These are phyloP conservation scores for Drosophila demipolita DNA, from an alignment of 2,888 invertebrate species.

Conservation along the genomic window DNA sequence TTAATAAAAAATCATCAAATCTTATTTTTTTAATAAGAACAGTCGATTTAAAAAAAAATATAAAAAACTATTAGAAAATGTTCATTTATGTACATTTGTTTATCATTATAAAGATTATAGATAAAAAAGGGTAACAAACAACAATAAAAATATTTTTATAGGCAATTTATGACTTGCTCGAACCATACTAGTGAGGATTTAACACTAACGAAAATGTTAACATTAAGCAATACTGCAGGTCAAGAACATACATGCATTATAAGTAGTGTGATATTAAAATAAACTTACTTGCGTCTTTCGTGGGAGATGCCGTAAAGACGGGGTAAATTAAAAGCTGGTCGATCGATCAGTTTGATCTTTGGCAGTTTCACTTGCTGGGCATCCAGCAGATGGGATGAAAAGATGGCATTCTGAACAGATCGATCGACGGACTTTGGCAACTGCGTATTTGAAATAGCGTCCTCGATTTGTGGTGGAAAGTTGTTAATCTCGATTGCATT, in stretches of 20 bases:
- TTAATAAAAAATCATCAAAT: neutral
- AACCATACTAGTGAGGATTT: neutral
- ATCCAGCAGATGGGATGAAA: slow-evolving; percentile 90
- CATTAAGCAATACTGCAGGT: neutral
- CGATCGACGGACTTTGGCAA: slow-evolving; percentile 86
- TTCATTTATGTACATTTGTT: neutral
- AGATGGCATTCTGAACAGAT: slow-evolving; percentile 88
- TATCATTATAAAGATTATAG: neutral
- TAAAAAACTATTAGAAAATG: neutral
- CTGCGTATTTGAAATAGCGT: slow-evolving; percentile 85
- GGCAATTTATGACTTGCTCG: neutral
- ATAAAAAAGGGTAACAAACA: neutral
- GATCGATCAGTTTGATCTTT: slow-evolving; percentile 88
- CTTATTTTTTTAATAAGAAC: neutral
- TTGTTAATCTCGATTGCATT: slow-evolving; percentile 89
- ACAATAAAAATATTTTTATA: neutral
- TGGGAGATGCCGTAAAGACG: slow-evolving; percentile 91
- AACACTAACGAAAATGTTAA: neutral
- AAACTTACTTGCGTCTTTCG: slow-evolving; percentile 88
- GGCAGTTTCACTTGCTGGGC: slow-evolving; percentile 92
- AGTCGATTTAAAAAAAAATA: neutral
- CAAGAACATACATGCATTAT: neutral
- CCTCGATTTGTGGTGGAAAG: slow-evolving; percentile 88
- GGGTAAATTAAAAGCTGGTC: slow-evolving; percentile 90
- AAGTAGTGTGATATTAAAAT: neutral